Percentiles rank a stretch among this genome's conserved stretches.
These are phyloP conservation scores for Lasioglossum vierecki DNA, from an alignment of 2,888 invertebrate species.

Conservation along the genomic window DNA sequence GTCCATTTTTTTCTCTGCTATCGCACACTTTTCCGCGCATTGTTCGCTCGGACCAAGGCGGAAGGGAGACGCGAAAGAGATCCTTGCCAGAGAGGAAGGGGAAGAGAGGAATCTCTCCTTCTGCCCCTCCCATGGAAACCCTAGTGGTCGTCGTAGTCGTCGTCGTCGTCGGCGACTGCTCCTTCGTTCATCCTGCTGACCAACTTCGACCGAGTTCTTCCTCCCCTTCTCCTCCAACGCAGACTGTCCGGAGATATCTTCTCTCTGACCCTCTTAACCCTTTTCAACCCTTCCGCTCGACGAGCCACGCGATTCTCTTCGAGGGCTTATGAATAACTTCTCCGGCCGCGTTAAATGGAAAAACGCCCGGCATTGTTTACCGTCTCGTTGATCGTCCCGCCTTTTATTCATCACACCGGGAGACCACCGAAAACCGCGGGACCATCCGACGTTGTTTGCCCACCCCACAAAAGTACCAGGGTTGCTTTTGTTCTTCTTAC, in stretches of 20 bases:
- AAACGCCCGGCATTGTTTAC: slow-evolving; percentile 60
- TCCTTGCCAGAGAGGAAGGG: background rate
- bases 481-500: background rate
- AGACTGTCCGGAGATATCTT: slow-evolving; percentile 54
- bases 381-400: slow-evolving; percentile 53
- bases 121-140: background rate
- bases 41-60: slow-evolving; percentile 51
- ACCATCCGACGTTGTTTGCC: background rate
- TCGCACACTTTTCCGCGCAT: slow-evolving; percentile 74
- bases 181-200: slow-evolving; percentile 74
- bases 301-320: slow-evolving; percentile 55
- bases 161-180: slow-evolving; percentile 39
- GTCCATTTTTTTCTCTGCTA: slow-evolving; percentile 72
- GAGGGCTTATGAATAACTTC: slow-evolving; percentile 67
- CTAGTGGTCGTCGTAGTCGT: slow-evolving; percentile 30
- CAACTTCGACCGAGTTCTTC: slow-evolving; percentile 69
- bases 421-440: background rate
- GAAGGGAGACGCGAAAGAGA: slow-evolving; percentile 31
- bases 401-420: slow-evolving; percentile 50
- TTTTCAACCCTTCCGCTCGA: slow-evolving; percentile 61
- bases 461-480: background rate
- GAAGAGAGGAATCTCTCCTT: slow-evolving; percentile 1
- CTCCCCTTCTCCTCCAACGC: background rate
- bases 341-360: slow-evolving; percentile 53
- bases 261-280: slow-evolving; percentile 70